A percentile compares a stretch with the other conserved stretches of the same genome.
phyloP scores from a whole-genome alignment of 2,113 vertebrate species.

The Dolichallabes microphthalmus region DNA sequence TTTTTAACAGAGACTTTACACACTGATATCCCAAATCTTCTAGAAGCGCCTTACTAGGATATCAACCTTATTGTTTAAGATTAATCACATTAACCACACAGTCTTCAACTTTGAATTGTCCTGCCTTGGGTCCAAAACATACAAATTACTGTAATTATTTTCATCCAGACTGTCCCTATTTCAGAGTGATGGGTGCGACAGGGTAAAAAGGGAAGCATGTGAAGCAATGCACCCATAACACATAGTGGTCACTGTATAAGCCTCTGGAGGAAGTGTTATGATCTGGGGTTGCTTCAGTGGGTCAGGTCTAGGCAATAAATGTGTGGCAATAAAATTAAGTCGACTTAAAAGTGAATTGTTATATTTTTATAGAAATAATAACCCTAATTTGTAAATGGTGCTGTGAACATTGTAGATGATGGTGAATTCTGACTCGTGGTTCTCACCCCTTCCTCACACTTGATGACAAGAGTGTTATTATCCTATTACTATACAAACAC shows the following conservation, averaged over 20 bases:
- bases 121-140: not conserved
- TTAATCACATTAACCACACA: not conserved
- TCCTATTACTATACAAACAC: not conserved
- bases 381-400: not conserved
- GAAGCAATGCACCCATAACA: too few relatives aligned
- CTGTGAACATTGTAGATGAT: not conserved
- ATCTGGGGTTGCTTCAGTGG: too few relatives aligned
- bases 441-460: not conserved
- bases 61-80: not conserved
- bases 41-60: not conserved
- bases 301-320: too few relatives aligned
- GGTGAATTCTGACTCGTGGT: not conserved
- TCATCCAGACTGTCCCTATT: too few relatives aligned
- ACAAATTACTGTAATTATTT: not conserved
- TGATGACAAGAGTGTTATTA: not conserved
- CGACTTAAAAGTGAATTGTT: not conserved
- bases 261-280: too few relatives aligned
- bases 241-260: too few relatives aligned
- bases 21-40: not conserved
- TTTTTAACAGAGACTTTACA: not conserved
- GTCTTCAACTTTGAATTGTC: not conserved
- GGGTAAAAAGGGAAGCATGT: too few relatives aligned
- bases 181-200: too few relatives aligned
- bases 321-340: too few relatives aligned
- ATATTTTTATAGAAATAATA: not conserved